phyloP scores from a whole-genome alignment of 2,797 vertebrate species.

The Cuculus canorus region DNA sequence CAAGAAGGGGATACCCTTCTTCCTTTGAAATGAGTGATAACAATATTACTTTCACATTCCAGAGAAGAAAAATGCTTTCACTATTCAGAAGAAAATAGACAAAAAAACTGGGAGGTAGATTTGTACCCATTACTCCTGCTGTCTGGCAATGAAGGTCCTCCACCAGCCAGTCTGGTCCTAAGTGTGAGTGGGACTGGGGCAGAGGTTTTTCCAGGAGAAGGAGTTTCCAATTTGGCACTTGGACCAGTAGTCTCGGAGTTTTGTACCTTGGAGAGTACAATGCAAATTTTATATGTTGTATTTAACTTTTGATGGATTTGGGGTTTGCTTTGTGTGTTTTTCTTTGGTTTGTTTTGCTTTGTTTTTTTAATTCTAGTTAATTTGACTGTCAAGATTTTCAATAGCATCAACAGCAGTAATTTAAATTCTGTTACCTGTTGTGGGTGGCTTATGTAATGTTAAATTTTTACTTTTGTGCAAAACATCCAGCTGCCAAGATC shows the following conservation, averaged over 20 bases:
- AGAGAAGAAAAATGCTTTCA: background rate
- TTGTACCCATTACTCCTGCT: background rate
- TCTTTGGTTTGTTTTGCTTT: background rate
- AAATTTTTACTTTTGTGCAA: conserved; percentile 19
- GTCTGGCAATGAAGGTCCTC: background rate
- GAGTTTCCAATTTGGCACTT: background rate
- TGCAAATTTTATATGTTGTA: background rate
- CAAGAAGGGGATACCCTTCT: background rate
- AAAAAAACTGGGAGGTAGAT: background rate
- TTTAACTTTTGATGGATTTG: conserved; percentile 30
- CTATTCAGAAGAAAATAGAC: background rate
- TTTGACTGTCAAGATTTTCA: conserved; percentile 57
- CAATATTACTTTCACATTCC: background rate
- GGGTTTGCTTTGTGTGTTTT: background rate
- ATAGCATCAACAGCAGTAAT: conserved; percentile 18
- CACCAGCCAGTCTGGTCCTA: background rate
- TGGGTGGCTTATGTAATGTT: conserved; percentile 55
- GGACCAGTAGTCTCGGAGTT: background rate
- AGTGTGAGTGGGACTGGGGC: accelerated
- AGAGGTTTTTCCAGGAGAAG: background rate
- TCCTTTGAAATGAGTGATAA: background rate
- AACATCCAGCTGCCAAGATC: conserved; percentile 16
- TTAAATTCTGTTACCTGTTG: conserved; percentile 60
- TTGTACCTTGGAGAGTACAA: background rate
- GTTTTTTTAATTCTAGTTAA: background rate